Percentiles rank a stretch among this genome's conserved stretches.
Conservation (phyloP, 2,797 vertebrate species). For the Trichosurus vulpecula region DNA sequence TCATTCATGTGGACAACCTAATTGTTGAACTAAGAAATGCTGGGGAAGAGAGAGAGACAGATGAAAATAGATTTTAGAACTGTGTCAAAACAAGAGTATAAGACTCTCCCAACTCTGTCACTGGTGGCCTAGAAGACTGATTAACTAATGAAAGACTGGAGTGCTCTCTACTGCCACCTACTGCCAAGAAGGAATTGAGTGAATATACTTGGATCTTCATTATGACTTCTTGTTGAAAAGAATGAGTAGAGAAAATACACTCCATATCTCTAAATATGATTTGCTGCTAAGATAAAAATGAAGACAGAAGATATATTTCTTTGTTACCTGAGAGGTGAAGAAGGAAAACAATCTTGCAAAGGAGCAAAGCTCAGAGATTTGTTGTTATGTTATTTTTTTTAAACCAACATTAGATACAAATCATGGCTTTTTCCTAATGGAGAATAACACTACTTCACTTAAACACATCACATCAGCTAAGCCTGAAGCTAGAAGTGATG, state of each 20-base stretch:
- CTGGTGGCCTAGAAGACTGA: not conserved
- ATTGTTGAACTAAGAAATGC: not conserved
- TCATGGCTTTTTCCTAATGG: not conserved
- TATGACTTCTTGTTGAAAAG: not conserved
- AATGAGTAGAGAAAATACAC: not conserved
- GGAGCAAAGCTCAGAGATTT: not conserved
- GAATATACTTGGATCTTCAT: not conserved
- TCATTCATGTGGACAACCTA: not conserved
- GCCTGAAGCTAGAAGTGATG: not conserved
- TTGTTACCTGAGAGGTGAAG: not conserved
- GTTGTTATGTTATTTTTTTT: not conserved
- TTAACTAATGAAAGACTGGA: not conserved
- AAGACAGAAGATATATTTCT: not conserved
- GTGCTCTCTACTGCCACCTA: not conserved
- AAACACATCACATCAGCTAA: not conserved
- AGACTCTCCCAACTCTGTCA: not conserved
- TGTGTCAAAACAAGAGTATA: not conserved
- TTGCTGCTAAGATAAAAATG: not conserved
- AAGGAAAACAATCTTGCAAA: not conserved
- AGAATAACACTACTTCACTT: not conserved
- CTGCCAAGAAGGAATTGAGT: not conserved
- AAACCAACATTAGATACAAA: not conserved
- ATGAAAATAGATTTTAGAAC: not conserved
- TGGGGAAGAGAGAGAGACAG: not conserved
- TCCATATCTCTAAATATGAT: not conserved